Evolutionary conservation across 2,888 invertebrate species (phyloP), one percentile per base, ranked within the genome.

Genomic region (Ochlodes sylvanus): DNA sequence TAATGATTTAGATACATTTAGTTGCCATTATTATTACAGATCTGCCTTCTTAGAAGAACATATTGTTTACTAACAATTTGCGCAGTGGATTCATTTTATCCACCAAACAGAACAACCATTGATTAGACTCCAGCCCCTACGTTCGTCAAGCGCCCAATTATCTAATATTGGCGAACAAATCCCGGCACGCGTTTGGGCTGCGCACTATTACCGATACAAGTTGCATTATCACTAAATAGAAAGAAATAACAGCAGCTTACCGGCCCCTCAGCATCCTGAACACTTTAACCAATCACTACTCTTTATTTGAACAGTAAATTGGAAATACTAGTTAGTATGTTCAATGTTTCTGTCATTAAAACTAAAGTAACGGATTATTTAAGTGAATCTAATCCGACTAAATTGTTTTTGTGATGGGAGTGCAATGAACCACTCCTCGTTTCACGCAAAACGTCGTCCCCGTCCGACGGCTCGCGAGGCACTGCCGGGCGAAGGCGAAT

Each of bases 261-360:
- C 84, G 77, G 77, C 76, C 76, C 75, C 77, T 79, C 82, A 82
- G 82, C 85, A 82, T 84, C 82, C 76, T 76, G 77, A 76, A 71
- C 76, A 76, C 73, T 56, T 63, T 52, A 70, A 68, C 70, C n/a
- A 44, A 61, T 66, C 66, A 55, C 58, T 21, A 52, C 60, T 42
- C 52, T n/a, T 60, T 17, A 19, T 2, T 41, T 52, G 41, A 52
- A 61, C 66, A 21, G 44, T 10, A 27, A 60, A 32, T 19, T 54
- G 21, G n/a, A 10, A 38, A 1, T 14, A 60, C 2, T 10, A 14
- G 12, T 5, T n/a, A 38, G 34, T n/a, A 61, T 50, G 15, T 19
- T 38, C 14, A 17, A 42, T 34, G 60, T 60, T 66, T 60, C 52
- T 32, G 52, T 66, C 41, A 54, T 41, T 54, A 60, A 41, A 58